These are phyloP conservation scores for Formica selysi DNA, from an alignment of 1,140 invertebrate species.

Conservation along the genomic window DNA sequence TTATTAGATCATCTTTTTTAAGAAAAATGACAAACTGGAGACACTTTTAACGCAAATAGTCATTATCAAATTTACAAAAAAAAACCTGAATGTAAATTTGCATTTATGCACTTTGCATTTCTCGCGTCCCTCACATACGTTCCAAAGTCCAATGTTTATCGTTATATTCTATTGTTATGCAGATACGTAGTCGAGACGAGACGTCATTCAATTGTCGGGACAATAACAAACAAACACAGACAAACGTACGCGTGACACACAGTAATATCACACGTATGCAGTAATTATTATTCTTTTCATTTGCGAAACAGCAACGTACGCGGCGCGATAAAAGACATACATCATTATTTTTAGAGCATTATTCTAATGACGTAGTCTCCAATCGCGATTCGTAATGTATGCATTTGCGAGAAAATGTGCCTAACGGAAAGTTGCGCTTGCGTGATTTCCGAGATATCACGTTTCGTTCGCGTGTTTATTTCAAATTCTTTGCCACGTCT, in stretches of 20 bases:
- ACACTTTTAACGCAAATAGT: neutral
- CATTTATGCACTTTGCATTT: constrained; percentile 24
- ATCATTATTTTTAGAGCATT: constrained; percentile 3
- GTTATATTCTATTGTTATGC: constrained; percentile 30
- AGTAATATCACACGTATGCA: neutral
- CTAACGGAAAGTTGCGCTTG: neutral
- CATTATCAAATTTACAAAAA: neutral
- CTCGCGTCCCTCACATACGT: neutral
- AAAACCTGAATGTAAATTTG: constrained; percentile 14
- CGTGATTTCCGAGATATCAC: constrained; percentile 16
- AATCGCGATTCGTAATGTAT: neutral
- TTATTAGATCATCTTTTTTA: too few species aligned
- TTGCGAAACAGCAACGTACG: neutral
- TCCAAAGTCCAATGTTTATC: constrained; percentile 49
- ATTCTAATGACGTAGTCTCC: neutral
- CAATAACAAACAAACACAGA: constrained; percentile 41
- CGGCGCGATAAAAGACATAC: neutral
- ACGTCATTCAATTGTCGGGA: constrained; percentile 47
- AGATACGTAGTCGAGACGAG: constrained; percentile 38
- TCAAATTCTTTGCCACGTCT: neutral
- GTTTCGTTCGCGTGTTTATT: constrained; percentile 5
- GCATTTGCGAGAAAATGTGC: neutral
- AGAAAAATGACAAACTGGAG: too few species aligned
- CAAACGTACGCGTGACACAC: neutral
- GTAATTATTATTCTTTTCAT: constrained; percentile 19